Percentiles rank a stretch among this genome's conserved stretches.
phyloP scores from a whole-genome alignment of 2,797 vertebrate genomes.

The Craterocephalus amniculus region DNA sequence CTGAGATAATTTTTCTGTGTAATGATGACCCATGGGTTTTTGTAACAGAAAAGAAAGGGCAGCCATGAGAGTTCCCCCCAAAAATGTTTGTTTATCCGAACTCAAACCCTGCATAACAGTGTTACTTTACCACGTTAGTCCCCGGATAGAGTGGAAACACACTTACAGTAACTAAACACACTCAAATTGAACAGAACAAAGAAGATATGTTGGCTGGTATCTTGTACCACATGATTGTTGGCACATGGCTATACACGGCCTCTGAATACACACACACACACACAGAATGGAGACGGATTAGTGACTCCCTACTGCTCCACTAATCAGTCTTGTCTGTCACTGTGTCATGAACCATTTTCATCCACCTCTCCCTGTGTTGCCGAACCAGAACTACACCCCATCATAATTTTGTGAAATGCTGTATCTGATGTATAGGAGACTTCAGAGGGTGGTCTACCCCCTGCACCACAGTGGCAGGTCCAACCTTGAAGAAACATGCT shows the following conservation, averaged over 20 bases:
- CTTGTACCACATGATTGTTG: not conserved
- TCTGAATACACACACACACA: not conserved
- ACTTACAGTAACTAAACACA: not conserved
- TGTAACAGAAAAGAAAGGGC: not conserved
- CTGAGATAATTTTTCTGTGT: not conserved
- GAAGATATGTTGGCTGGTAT: not conserved
- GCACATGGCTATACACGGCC: not conserved
- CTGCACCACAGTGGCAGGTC: not conserved
- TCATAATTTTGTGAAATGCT: not conserved
- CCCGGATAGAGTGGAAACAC: not conserved
- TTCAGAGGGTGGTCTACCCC: not conserved
- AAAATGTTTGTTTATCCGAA: not conserved
- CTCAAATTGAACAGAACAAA: not conserved
- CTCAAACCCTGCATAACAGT: not conserved
- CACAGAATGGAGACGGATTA: not conserved
- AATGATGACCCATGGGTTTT: not conserved
- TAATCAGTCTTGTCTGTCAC: constrained; percentile 9
- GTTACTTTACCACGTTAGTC: not conserved
- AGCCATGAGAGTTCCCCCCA: not conserved
- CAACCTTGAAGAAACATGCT: not conserved
- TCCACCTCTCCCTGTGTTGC: not conserved
- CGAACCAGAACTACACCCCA: not conserved
- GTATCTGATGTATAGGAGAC: not conserved
- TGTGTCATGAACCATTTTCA: not conserved
- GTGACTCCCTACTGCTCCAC: not conserved